Conservation (phyloP, 2,113 vertebrate species). For the Scytalopus superciliaris region DNA sequence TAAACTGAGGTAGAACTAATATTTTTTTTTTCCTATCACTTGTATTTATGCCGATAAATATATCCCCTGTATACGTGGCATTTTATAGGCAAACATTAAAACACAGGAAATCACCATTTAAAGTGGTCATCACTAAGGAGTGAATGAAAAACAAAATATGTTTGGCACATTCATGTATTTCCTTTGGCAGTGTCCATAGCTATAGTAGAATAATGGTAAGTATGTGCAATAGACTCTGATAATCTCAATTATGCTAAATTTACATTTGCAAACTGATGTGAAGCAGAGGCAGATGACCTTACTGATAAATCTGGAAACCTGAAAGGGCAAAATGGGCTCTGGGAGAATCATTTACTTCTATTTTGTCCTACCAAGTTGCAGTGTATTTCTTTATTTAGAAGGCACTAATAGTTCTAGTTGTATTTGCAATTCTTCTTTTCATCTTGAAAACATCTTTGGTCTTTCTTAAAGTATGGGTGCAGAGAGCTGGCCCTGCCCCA, state of each 20-base stretch:
- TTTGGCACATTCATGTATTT: background rate
- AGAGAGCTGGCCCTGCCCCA: background rate
- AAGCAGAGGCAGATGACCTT: background rate
- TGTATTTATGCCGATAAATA: background rate
- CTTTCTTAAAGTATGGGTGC: background rate
- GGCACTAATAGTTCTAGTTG: background rate
- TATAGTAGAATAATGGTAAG: background rate
- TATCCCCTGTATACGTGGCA: background rate
- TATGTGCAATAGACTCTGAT: background rate
- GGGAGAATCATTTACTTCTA: background rate
- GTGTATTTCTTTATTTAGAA: background rate
- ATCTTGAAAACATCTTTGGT: background rate
- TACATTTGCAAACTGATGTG: background rate
- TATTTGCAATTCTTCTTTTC: background rate
- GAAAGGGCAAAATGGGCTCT: background rate
- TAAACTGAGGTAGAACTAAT: background rate
- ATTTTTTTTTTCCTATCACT: background rate
- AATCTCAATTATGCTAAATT: background rate
- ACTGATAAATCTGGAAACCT: background rate
- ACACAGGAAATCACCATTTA: background rate
- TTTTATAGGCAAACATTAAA: background rate
- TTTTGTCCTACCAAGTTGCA: background rate
- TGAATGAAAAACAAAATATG: background rate
- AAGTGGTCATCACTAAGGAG: background rate
- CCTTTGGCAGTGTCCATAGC: background rate